Percentiles rank a stretch among this genome's conserved stretches.
These are phyloP conservation scores for Cavia aperea DNA, from an alignment of 2,113 vertebrate species.

Conservation along the genomic window DNA sequence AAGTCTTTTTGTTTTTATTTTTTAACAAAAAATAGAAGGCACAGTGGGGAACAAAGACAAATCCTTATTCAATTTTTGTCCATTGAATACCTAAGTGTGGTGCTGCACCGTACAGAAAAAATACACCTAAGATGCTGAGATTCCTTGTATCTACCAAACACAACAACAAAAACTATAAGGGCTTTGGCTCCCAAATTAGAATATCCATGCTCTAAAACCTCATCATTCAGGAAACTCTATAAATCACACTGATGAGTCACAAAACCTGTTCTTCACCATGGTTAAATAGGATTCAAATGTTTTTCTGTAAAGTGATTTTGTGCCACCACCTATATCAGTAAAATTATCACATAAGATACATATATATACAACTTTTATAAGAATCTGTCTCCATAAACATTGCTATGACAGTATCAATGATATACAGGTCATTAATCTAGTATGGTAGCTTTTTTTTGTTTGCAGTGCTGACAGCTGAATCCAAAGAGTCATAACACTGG, in stretches of 20 bases:
- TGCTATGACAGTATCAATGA: too few species aligned
- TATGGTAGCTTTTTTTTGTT: background rate
- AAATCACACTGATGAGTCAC: background rate
- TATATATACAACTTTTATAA: background rate
- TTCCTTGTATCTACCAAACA: background rate
- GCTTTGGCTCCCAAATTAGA: background rate
- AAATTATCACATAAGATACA: background rate
- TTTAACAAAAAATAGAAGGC: background rate
- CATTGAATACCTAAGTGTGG: background rate
- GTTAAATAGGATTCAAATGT: background rate
- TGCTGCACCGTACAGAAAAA: background rate
- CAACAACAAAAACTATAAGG: background rate
- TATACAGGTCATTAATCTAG: background rate
- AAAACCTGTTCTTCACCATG: background rate
- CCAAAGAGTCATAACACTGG: background rate
- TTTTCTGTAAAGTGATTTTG: background rate
- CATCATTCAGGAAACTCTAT: background rate
- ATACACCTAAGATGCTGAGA: background rate
- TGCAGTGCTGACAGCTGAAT: background rate
- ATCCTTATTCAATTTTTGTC: background rate
- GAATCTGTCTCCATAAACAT: background rate
- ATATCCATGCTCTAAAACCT: background rate
- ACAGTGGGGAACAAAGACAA: accelerated
- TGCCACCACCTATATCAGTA: background rate
- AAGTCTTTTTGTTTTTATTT: background rate